phyloP scores from a whole-genome alignment of 2,888 invertebrate species.

The Sinotaia quadrata region DNA sequence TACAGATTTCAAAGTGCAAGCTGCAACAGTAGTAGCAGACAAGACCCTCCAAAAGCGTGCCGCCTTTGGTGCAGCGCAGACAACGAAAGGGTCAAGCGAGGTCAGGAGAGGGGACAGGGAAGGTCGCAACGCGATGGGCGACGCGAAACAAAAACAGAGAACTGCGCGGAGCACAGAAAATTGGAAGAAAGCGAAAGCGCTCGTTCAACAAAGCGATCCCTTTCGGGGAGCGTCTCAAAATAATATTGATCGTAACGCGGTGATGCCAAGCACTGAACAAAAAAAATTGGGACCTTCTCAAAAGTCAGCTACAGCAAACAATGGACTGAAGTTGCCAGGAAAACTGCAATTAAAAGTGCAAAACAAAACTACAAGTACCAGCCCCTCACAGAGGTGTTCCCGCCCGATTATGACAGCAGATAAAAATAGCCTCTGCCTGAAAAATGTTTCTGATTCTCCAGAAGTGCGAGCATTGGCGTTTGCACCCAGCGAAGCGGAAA shows the following conservation, averaged over 20 bases:
- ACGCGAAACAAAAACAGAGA: slow-evolving; percentile 1
- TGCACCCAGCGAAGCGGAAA: too few species aligned
- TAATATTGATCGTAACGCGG: neutral
- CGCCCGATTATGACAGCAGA: too few species aligned
- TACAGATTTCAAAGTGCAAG: too few species aligned
- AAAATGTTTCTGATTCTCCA: too few species aligned
- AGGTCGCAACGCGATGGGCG: neutral
- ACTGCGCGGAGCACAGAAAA: neutral
- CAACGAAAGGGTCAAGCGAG: neutral
- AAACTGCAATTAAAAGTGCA: neutral
- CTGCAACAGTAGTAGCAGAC: too few species aligned
- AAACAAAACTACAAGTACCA: neutral
- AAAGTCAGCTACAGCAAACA: neutral
- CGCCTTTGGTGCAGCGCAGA: neutral
- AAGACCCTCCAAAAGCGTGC: too few species aligned
- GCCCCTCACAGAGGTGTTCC: too few species aligned
- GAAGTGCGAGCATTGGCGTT: too few species aligned
- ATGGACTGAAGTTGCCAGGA: neutral
- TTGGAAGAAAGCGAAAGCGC: slow-evolving; percentile 4
- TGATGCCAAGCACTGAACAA: neutral
- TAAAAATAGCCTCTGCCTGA: too few species aligned
- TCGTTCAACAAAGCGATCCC: neutral
- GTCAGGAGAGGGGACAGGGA: slow-evolving; percentile 9
- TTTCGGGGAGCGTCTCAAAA: slow-evolving; percentile 11
- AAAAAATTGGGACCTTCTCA: neutral